Percentiles rank a stretch among this genome's conserved stretches.
Evolutionary conservation across 2,888 invertebrate genomes (phyloP).

Genomic region (Patella caerulea): DNA sequence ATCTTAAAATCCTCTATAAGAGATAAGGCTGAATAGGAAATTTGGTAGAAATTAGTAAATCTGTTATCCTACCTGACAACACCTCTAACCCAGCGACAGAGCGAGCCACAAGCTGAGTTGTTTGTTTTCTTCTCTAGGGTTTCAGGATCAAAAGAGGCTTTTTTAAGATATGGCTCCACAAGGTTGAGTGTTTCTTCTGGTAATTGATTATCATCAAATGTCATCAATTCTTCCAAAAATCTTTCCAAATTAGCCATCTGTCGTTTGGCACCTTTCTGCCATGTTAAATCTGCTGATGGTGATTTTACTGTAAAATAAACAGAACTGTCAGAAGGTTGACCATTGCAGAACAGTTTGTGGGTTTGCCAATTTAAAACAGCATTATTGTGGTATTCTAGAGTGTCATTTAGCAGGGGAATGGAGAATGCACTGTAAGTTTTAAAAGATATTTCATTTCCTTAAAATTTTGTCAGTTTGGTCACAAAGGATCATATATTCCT

Average conservation of each 20-base stretch:
- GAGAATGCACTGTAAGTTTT: no score
- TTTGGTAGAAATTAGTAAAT: no score
- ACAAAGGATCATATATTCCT: no score
- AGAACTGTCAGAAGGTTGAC: no score
- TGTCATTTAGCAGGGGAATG: no score
- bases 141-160: conserved; percentile 67
- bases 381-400: no score
- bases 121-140: conserved; percentile 62
- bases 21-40: no score
- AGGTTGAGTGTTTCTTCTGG: conserved; percentile 68
- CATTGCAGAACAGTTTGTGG: no score
- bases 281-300: conserved; percentile 70
- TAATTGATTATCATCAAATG: conserved; percentile 69
- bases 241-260: conserved; percentile 72
- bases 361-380: no score
- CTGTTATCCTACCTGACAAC: conserved; percentile 59
- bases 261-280: conserved; percentile 72
- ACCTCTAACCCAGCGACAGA: conserved; percentile 70
- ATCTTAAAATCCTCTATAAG: no score
- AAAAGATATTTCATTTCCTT: no score
- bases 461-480: no score
- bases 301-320: conserved; percentile 64
- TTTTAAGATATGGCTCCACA: conserved; percentile 69
- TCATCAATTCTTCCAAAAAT: conserved; percentile 70
- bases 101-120: conserved; percentile 67